phyloP scores from a whole-genome alignment of 2,888 invertebrate genomes.

The Chloromyia formosa region DNA sequence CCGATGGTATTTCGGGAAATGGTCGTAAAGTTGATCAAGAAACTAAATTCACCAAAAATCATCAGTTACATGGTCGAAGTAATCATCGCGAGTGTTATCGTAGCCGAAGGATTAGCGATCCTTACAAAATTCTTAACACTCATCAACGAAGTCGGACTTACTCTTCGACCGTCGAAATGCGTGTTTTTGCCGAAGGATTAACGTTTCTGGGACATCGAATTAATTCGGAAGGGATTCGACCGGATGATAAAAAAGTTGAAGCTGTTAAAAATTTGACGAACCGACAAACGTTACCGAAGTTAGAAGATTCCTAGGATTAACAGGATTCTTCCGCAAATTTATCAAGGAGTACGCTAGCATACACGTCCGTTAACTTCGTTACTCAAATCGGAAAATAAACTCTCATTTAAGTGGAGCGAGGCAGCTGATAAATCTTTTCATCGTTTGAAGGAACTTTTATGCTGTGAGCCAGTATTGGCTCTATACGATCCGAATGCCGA shows the following conservation, averaged over 20 bases:
- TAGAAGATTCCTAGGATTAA: constrained; percentile 12
- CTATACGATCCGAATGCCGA: constrained; percentile 41
- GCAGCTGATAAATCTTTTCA: neutral
- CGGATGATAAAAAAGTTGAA: constrained; percentile 41
- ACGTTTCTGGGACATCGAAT: constrained; percentile 47
- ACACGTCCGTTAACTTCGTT: constrained; percentile 39
- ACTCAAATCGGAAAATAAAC: neutral
- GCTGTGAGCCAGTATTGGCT: constrained; percentile 39
- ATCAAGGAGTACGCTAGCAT: neutral
- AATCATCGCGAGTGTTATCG: neutral
- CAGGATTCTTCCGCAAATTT: constrained; percentile 33
- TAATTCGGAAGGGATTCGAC: constrained; percentile 46
- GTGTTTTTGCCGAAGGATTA: constrained; percentile 48
- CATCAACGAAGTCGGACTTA: no score
- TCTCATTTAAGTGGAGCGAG: neutral
- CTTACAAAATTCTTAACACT: neutral
- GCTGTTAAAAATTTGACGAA: constrained; percentile 1
- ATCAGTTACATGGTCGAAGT: neutral
- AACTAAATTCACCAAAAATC: no score
- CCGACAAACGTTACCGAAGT: neutral
- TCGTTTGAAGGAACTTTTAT: neutral
- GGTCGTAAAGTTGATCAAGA: no score
- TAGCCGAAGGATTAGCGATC: neutral
- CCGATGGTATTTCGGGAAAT: no score
- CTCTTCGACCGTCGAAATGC: constrained; percentile 38